Conservation (phyloP, 2,797 vertebrate genomes). For the Galaxias olidus region DNA sequence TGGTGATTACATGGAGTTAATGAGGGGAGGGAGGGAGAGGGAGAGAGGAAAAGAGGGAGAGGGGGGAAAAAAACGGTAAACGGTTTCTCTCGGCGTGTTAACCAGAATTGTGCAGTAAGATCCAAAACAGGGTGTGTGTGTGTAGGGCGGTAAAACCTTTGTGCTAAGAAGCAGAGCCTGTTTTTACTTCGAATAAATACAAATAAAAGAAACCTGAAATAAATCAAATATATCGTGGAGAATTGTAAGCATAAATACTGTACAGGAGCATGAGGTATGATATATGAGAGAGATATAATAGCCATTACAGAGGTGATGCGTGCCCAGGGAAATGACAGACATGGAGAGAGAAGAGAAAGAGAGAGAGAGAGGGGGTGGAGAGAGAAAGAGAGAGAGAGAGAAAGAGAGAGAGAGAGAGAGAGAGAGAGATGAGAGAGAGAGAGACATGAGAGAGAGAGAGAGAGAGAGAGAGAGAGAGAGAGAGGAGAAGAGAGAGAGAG, state of each 20-base stretch:
- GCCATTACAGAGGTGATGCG: too few species aligned
- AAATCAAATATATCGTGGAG: not conserved
- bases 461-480: not conserved
- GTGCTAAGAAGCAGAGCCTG: constrained; percentile 21
- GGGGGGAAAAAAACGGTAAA: constrained; percentile 25
- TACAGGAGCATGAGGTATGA: too few species aligned
- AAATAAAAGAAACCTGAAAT: not conserved
- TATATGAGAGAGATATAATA: too few species aligned
- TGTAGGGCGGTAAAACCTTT: constrained; percentile 33
- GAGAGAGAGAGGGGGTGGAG: not conserved
- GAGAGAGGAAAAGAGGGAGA: too few species aligned
- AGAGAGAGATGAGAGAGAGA: not conserved
- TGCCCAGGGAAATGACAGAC: too few species aligned
- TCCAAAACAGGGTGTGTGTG: constrained; percentile 32
- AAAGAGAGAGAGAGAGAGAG: too few species aligned
- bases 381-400: not conserved
- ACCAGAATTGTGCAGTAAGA: constrained; percentile 28
- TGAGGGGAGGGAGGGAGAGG: constrained; percentile 10
- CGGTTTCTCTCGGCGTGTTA: constrained; percentile 28
- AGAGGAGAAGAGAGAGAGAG: too few species aligned
- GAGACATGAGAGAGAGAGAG: not conserved
- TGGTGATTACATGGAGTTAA: constrained; percentile 24
- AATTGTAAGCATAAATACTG: not conserved
- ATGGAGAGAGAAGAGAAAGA: too few species aligned
- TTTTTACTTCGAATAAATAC: constrained; percentile 17